Base-by-base conservation (phyloP, 2,888 invertebrate species). In the Heliconius cydno region DNA sequence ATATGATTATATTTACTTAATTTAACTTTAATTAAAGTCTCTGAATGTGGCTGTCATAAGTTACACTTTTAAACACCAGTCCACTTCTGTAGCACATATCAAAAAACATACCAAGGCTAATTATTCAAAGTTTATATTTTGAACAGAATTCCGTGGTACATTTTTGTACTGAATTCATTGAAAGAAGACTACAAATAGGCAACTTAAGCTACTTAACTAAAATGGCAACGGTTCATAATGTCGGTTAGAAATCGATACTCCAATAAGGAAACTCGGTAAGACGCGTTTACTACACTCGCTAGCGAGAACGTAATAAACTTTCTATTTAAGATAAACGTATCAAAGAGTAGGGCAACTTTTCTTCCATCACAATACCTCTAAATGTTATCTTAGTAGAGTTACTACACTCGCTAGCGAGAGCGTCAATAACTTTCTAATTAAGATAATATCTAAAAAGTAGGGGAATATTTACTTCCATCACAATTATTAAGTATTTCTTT, bases 221-320 rank as follows among this genome's bases (percentile, higher is more conserved):
- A 90, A 92, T 92, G 92, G 92, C 92, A 92, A 91, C 89, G 82
- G 87, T 86, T 82, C 80, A 83, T 57, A 81, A 84, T 83, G 86
- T 85, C 83, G 79, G 85, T 86, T 86, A 86, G 85, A 87, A 87
- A 86, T 82, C 85, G 76, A 85, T 84, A 68, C 15, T 70, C 80
- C 76, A 78, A 74, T 46, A 80, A 46, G 76, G 74, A 22, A 72
- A 15, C 41, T 19, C 25, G 41, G 6, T 71, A 46, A 67, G 25
- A 68, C n/a, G 28, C 15, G 3, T 70, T 28, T 66, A 75, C 65
- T 75, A n/a, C 22, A 75, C 41, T 66, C 38, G 38, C 38, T 41
- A 74, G 38, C 63, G 60, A 28, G n/a, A 63, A 41, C 52, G 71
- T 72, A 52, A 68, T 67, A 5, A 68, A 68, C 67, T 72, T 57